Evolutionary conservation across 2,797 vertebrate species (phyloP), one percentile per base, ranked within the genome.

Genomic region (Lepilemur septentrionalis): DNA sequence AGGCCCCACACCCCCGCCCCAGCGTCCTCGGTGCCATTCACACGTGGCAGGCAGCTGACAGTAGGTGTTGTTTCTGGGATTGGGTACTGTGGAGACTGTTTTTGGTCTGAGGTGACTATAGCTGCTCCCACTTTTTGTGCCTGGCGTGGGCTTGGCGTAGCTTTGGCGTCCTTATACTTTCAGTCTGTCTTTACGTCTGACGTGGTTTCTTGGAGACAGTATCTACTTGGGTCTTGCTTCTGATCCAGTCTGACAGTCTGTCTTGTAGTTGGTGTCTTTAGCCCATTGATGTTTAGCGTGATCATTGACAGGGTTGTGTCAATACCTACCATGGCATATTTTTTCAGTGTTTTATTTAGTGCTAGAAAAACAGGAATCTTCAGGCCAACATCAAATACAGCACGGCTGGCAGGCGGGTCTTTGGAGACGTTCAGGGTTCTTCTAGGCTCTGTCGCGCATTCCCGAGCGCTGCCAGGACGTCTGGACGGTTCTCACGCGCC

Each of bases 101-200:
- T 46, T 43, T 48, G 7, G 52, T 79, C 43, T 57, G 32, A 23
- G 38, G 18, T 25, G 2, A 23, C 25, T 2, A 4, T 5, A 3
- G 14, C 0, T 15, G 2, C 35, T 14, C 12, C 22, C 6, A 3
- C 2, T 9, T 35, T 28, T 41, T 7, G 28, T 14, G 25, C 4
- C 0, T 13, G 0, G 30, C 0, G 7, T 2, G 20, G 8, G 32
- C 11, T 1, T 4, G 5, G 69, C 18, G 5, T 20, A 0, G 38
- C 25, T 11, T 25, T 9, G 55, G 23, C 48, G 17, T 41, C 25
- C 55, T 13, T 30, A 2, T 0, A 1, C 32, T 4, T 25, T 4
- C 6, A 0, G 0, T 0, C 25, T 6, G 32, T 13, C 52, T 67
- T 10, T 22, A 1, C 15, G 30, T 28, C 4, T 28, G 0, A 25